Conservation (phyloP, 1,140 invertebrate species). For the Grapholita molesta region DNA sequence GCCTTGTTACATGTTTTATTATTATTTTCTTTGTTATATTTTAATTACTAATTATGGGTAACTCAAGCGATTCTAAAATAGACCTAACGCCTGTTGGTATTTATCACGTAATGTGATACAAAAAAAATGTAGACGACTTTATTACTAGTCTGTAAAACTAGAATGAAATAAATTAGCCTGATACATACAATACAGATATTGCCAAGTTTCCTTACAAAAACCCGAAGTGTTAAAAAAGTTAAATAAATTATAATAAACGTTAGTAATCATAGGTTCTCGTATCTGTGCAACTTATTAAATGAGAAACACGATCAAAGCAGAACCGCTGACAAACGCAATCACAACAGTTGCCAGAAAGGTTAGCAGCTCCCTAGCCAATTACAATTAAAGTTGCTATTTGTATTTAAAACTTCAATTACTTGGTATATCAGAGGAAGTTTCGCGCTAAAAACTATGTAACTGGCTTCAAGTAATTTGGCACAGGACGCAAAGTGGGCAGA, state of each 20-base stretch:
- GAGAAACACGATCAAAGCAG: not conserved
- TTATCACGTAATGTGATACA: too few species aligned
- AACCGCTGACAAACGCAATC: not conserved
- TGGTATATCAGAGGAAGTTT: not conserved
- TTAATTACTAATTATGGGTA: too few species aligned
- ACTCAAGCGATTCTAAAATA: too few species aligned
- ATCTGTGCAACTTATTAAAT: not conserved
- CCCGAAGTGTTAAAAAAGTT: not conserved
- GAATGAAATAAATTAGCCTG: too few species aligned
- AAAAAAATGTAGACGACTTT: too few species aligned
- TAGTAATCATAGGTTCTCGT: not conserved
- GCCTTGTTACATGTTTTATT: too few species aligned
- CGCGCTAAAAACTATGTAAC: slow-evolving; percentile 9
- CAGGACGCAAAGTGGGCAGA: not conserved
- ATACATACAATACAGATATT: too few species aligned
- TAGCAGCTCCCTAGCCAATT: not conserved
- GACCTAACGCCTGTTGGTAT: too few species aligned
- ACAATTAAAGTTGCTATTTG: not conserved
- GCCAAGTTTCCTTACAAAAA: not conserved
- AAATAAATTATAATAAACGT: not conserved
- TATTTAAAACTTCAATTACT: slow-evolving; percentile 15
- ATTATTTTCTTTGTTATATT: too few species aligned
- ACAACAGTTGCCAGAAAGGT: not conserved
- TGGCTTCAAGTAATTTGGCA: slow-evolving; percentile 16
- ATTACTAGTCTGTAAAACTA: too few species aligned